Base-by-base conservation (phyloP, 2,888 invertebrate genomes). In the Tenthredo mesomela region DNA sequence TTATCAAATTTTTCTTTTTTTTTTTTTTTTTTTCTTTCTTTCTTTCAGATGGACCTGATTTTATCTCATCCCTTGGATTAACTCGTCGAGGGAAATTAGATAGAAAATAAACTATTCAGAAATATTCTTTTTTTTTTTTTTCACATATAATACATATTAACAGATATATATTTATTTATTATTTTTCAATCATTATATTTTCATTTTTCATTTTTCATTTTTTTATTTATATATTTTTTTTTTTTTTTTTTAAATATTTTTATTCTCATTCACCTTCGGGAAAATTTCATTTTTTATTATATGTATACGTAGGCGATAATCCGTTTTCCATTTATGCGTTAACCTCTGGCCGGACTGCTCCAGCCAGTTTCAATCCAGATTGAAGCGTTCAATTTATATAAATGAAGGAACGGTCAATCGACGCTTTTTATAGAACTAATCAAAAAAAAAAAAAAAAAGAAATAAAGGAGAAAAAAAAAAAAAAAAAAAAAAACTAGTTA, bases 41-140 rank as follows among this genome's bases (percentile, higher is more conserved):
- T 0, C 0, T 89, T 90, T 85, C 87, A 89, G 89, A 86, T 89
- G 89, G 89, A 88, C 90, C 82, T 89, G 90, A 89, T 87, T 88
- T 84, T 87, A 87, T 78, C 85, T 85, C 67, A 67, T 67, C 82
- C 82, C 82, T 67, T 82, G 82, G 82, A 37, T 37, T 37, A 82
- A 65, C 82, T 25, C 82, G 82, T 29, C 82, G 82, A 82, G 82
- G 82, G 82, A 67, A 82, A 67, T 67, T 80, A 61, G 43, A 71
- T 71, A 71, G 43, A 21, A 71, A 71, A 71, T 40, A 40, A 40
- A 37, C 10, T 18, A 43, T 67, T 15, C 9, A 33, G 40, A 73
- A 3, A 21, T 18, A 47, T 9, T 37, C 18, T 70, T 61, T 2
- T 9, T 1, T n/a, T n/a, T n/a, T 58, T 21, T 61, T 61, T 61